Evolutionary conservation across 2,888 invertebrate species (phyloP).

Genomic region (Sminthurinus aureus): DNA sequence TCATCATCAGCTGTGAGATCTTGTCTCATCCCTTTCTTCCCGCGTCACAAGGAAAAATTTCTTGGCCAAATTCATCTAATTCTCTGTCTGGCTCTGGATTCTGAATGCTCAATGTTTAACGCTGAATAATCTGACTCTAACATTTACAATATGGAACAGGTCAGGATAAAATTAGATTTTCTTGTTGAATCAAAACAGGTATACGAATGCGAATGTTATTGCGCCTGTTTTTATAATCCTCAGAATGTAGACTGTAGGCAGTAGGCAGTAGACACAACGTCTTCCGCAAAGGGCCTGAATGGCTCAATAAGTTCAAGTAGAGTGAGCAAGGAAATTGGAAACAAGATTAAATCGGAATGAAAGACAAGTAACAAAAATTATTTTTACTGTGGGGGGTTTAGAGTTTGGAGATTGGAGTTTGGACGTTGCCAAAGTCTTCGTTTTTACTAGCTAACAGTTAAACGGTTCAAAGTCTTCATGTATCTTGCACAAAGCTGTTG

Average conservation of each 20-base stretch:
- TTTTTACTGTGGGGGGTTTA: no score
- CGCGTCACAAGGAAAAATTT: slow-evolving; percentile 12
- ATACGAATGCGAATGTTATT: neutral
- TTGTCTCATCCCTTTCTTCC: neutral
- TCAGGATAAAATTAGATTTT: slow-evolving; percentile 28
- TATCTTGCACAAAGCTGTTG: neutral
- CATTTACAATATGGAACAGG: slow-evolving; percentile 23
- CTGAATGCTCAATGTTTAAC: slow-evolving; percentile 17
- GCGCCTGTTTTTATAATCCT: no score
- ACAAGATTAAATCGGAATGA: neutral
- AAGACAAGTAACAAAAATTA: neutral
- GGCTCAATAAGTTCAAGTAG: neutral
- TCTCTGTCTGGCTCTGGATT: neutral
- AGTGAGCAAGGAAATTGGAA: neutral
- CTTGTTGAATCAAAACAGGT: neutral
- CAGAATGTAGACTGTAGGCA: neutral
- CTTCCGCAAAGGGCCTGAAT: neutral
- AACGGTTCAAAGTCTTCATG: neutral
- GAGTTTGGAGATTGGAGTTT: no score
- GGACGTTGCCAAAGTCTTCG: neutral
- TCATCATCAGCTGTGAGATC: neutral
- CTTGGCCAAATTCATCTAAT: slow-evolving; percentile 5
- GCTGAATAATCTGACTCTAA: slow-evolving; percentile 9
- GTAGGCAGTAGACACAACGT: neutral
- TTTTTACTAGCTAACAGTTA: neutral